phyloP scores from a whole-genome alignment of 2,888 invertebrate species.

The Scaptodrosophila latifasciaeformis region DNA sequence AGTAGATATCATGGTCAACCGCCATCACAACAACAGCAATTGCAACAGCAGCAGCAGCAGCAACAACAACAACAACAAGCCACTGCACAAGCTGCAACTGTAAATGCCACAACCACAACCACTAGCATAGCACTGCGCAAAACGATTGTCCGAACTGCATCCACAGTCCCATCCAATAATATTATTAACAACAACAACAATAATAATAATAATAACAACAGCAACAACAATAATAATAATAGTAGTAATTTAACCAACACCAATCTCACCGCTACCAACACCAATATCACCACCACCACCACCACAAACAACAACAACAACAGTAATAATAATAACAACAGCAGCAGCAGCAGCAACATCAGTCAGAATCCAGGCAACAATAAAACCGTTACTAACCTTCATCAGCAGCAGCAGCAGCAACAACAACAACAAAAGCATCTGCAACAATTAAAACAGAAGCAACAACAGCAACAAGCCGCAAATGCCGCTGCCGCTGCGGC shows the following conservation, averaged over 20 bases:
- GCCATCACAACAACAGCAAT: constrained; percentile 76
- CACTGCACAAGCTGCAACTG: constrained; percentile 54
- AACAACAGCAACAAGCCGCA: constrained; percentile 74
- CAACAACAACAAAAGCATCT: constrained; percentile 66
- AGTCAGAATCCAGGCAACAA: constrained; percentile 48
- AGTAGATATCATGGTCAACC: constrained; percentile 83
- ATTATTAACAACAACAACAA: constrained; percentile 58
- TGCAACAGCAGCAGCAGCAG: constrained; percentile 45
- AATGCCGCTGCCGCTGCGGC: constrained; percentile 57
- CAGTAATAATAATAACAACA: constrained; percentile 56
- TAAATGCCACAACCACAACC: constrained; percentile 49
- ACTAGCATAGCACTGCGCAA: constrained; percentile 78
- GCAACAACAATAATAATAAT: constrained; percentile 31
- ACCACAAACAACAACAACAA: constrained; percentile 25
- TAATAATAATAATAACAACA: constrained; percentile 26
- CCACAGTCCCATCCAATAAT: constrained; percentile 65
- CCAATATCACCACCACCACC: constrained; percentile 51
- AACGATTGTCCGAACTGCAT: constrained; percentile 76
- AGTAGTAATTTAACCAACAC: constrained; percentile 50
- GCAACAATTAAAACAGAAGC: constrained; percentile 73
- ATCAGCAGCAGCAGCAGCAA: constrained; percentile 72
- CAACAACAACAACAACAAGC: constrained; percentile 52
- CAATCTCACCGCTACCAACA: constrained; percentile 61
- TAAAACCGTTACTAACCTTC: constrained; percentile 68
- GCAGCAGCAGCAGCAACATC: constrained; percentile 43